Evolutionary conservation across 2,113 vertebrate genomes (phyloP), one percentile per base, ranked within the genome.

Genomic region (Dipodomys stephensi): DNA sequence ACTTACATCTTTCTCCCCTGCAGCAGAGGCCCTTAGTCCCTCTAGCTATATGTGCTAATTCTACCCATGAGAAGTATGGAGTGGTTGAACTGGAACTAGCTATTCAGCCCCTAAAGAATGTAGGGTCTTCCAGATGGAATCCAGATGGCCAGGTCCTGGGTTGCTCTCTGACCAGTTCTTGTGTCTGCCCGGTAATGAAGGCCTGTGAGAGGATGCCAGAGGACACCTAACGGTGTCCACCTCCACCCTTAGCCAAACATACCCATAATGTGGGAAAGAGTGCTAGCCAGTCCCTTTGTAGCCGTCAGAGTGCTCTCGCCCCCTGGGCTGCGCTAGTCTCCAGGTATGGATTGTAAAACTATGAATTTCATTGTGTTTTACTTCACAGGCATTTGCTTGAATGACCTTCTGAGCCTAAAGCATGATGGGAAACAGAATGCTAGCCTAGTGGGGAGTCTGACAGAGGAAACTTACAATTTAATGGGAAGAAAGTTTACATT

Each of bases 371-470:
- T 74, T 87, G 87, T 73, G 30, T 77, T 93, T 91, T 35, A 46
- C 76, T 88, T 87, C 69, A 39, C 62, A 73, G 86, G 32, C 4
- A 57, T 88, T 92, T 89, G 30, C 86, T 85, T 82, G 65, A 96
- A 91, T 53, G 82, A 25, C 6, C 22, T 57, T 85, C 69, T 83
- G 69, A 65, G 30, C 6, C 6, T 53, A 65, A 94, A 30, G 62
- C 15, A 64, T 53, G 73, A 7, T 65, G 19, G 60, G 74, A 94
- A n/a, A 25, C 64, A 94, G 49, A 88, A 46, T 80, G 10, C n/a
- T 92, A 86, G 49, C 12, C 12, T 11, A 53, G 49, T 1, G 13
- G 22, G 18, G 12, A 32, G 3, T 46, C 86, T 71, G 7, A 69
- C 44, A 79, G 44, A 67, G 88, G 53, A 30, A 91, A 11, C 46